Conservation (phyloP, 2,797 vertebrate genomes). For the Heterohyrax brucei region DNA sequence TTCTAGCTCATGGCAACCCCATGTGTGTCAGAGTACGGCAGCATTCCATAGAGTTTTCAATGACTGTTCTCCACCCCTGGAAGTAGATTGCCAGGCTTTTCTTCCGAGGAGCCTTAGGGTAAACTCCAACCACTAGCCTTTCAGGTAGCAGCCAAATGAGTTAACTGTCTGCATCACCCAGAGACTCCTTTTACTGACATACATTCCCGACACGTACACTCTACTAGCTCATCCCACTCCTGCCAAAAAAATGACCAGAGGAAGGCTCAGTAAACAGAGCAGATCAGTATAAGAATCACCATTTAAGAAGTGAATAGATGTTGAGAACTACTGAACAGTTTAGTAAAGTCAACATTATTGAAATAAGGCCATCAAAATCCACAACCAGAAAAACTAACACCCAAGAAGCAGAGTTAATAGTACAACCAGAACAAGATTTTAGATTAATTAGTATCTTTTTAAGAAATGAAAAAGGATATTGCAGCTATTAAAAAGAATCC, state of each 20-base stretch:
- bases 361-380: slow-evolving; percentile 44
- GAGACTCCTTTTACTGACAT: background rate
- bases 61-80: no score
- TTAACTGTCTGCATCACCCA: background rate
- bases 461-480: slow-evolving; percentile 24
- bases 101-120: background rate
- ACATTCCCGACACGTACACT: background rate
- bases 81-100: background rate
- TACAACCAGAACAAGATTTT: background rate
- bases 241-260: background rate
- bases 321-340: slow-evolving; percentile 49
- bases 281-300: slow-evolving; percentile 1
- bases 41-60: background rate
- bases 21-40: background rate
- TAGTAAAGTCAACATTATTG: slow-evolving; percentile 30
- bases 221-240: background rate
- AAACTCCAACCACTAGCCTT: background rate
- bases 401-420: background rate
- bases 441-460: slow-evolving; percentile 46
- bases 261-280: background rate
- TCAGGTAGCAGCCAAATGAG: background rate
- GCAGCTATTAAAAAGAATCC: slow-evolving; percentile 13
- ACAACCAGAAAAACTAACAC: slow-evolving; percentile 1
- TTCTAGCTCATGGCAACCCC: no score
- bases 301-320: background rate